Base-by-base conservation (phyloP, 1,140 invertebrate genomes). In the Trichonephila clavata region DNA sequence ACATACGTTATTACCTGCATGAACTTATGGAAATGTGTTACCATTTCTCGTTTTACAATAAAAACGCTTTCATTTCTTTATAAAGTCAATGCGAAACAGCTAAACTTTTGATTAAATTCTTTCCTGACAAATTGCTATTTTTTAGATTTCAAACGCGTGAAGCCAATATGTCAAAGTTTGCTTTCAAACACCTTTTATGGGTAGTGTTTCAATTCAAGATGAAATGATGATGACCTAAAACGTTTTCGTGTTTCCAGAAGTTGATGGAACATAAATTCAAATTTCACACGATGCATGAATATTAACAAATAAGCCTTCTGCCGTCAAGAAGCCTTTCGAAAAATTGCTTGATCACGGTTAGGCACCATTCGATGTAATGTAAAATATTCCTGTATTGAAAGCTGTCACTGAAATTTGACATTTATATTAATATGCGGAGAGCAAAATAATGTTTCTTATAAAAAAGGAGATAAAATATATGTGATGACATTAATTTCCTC, bases 81-180 rank as follows among this genome's bases (percentile, higher is more conserved):
- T 39, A 39, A 39, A 39, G 32, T 39, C 2, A 39, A 39, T 39
- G 1, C 4, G 32, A 50, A 50, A 50, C 3, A n/a, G 24, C 65
- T 21, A 24, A 50, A 20, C 39, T 77, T 77, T 14, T 18, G 1
- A 18, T 32, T 39, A 7, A 27, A 39, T 18, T 77, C 32, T 77
- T 20, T 39, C 24, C 27, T 77, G 71, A 39, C 27, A 32, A 77
- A 77, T 77, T 77, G 27, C 32, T 77, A 39, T 77, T 50, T 32
- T 39, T 71, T 27, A 32, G 27, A 18, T 39, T 39, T 16, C 5
- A 4, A 77, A 18, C 71, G 68, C 14, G n/a, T 71, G 71, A 77
- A 39, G 71, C n/a, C 32, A 77, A 39, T 77, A 77, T 39, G 71
- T 77, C 71, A 77, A 77, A 77, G 18, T 24, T 16, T 77, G 71